Conservation (phyloP, 2,113 vertebrate genomes). For the Grammomys surdaster region DNA sequence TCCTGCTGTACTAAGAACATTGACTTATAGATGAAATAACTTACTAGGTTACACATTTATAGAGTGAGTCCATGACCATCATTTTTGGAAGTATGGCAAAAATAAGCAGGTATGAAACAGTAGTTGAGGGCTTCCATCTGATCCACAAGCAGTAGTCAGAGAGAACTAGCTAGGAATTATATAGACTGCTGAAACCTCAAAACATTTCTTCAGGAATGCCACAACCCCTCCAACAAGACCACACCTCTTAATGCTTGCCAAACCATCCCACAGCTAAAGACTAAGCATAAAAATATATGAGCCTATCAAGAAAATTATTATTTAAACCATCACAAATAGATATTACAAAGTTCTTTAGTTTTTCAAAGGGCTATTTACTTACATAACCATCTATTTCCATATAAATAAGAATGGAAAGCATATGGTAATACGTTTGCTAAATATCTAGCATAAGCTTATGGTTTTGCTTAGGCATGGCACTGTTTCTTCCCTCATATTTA, state of each 20-base stretch:
- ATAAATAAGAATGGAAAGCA: background rate
- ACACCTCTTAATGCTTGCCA: background rate
- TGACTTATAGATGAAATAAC: background rate
- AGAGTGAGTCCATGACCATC: background rate
- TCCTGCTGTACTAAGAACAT: background rate
- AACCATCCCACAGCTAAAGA: background rate
- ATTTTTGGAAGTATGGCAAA: background rate
- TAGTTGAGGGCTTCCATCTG: background rate
- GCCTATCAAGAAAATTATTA: background rate
- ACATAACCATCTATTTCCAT: background rate
- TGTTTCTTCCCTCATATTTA: background rate
- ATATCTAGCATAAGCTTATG: background rate
- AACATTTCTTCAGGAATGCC: background rate
- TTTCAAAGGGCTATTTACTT: constrained; percentile 17
- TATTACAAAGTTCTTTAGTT: background rate
- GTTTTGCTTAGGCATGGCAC: background rate
- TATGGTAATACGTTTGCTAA: background rate
- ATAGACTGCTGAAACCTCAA: background rate
- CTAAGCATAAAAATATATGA: background rate
- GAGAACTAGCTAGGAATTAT: too few relatives aligned
- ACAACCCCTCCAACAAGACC: background rate
- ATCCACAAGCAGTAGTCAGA: background rate
- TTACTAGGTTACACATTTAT: background rate
- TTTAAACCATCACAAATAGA: background rate
- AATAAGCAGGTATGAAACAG: background rate